Percentiles rank a stretch among this genome's conserved stretches.
Evolutionary conservation across 2,888 invertebrate genomes (phyloP).

Genomic region (Heliconius ismenius): DNA sequence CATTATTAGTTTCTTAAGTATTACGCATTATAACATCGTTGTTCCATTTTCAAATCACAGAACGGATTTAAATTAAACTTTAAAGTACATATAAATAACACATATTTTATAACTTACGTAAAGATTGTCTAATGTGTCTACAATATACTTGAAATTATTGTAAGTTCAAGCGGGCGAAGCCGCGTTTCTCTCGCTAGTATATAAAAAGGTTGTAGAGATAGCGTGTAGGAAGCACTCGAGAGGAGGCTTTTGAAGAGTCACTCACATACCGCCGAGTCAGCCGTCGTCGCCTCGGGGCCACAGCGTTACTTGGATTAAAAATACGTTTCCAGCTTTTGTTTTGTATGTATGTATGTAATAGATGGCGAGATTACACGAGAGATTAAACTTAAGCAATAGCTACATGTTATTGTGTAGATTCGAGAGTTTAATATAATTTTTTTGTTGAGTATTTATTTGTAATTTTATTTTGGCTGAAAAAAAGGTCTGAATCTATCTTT

Average conservation of each 20-base stretch:
- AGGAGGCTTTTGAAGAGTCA: slow-evolving; percentile 34
- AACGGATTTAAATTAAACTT: too few relatives aligned
- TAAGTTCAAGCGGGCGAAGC: too few relatives aligned
- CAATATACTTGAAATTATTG: too few relatives aligned
- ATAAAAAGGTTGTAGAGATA: slow-evolving; percentile 12
- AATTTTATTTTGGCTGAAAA: not conserved
- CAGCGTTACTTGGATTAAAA: slow-evolving; percentile 21
- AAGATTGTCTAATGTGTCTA: too few relatives aligned
- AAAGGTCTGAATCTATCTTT: not conserved
- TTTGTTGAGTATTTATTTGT: not conserved
- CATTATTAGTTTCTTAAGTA: too few relatives aligned
- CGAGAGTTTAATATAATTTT: not conserved
- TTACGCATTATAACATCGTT: too few relatives aligned
- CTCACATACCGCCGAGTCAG: slow-evolving; percentile 32
- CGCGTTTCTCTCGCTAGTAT: too few relatives aligned
- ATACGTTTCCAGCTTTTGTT: slow-evolving; percentile 2
- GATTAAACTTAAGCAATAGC: slow-evolving; percentile 6
- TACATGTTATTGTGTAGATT: not conserved
- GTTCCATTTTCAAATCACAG: too few relatives aligned
- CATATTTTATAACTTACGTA: too few relatives aligned
- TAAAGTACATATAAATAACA: too few relatives aligned
- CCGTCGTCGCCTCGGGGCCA: slow-evolving; percentile 28
- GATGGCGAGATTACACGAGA: slow-evolving; percentile 3
- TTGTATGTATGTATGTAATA: not conserved
- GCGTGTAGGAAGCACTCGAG: slow-evolving; percentile 25